Conservation (phyloP, 2,888 invertebrate genomes). For the Cephalotes varians region DNA sequence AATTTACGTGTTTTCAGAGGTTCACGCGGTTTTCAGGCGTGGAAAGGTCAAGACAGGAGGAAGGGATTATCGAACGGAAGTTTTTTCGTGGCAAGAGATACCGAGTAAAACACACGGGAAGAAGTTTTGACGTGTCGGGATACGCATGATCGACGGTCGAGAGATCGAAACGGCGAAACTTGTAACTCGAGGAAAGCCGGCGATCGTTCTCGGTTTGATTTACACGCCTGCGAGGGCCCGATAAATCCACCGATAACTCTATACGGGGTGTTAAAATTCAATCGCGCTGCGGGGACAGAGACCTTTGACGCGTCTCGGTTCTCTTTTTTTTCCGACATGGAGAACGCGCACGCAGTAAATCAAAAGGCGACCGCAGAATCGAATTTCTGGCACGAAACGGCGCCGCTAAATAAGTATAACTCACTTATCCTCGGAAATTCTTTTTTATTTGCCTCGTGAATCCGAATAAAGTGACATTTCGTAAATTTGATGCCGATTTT, state of each 20-base stretch:
- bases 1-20: conserved; percentile 41
- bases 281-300: conserved; percentile 6
- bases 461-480: not conserved
- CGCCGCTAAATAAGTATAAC: conserved; percentile 3
- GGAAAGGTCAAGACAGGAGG: not conserved
- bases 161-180: conserved; percentile 30
- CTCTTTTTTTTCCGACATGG: not conserved
- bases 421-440: conserved; percentile 20
- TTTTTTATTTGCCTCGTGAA: not conserved
- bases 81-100: conserved; percentile 7
- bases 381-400: conserved; percentile 19
- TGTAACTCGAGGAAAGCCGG: conserved; percentile 36
- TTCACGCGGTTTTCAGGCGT: not conserved
- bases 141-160: conserved; percentile 26
- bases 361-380: conserved; percentile 3
- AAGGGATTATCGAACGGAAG: not conserved
- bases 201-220: conserved; percentile 46
- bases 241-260: conserved; percentile 48
- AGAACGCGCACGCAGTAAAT: conserved; percentile 13
- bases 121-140: conserved; percentile 21
- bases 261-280: conserved; percentile 48
- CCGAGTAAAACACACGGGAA: conserved; percentile 25
- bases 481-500: not conserved
- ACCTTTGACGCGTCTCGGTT: conserved; percentile 12
- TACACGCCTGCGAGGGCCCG: conserved; percentile 34